These are phyloP conservation scores for Bursaphelenchus okinawaensis DNA, from an alignment of 2,888 invertebrate species.

Conservation along the genomic window DNA sequence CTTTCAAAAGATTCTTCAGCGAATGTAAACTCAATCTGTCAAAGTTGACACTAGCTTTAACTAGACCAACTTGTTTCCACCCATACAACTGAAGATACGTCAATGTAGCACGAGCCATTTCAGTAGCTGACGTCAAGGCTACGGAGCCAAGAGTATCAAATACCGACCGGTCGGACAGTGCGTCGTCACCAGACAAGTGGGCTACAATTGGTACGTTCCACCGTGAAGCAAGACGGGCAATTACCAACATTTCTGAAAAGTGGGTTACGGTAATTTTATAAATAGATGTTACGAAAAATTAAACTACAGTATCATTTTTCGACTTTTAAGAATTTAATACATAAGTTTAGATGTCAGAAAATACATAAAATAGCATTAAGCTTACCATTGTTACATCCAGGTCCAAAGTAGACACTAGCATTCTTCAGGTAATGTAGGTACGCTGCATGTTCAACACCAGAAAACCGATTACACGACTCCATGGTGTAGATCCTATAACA, in stretches of 20 bases:
- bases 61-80: conserved; percentile 48
- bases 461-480: conserved; percentile 52
- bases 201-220: conserved; percentile 57
- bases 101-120: conserved; percentile 55
- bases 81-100: conserved; percentile 49
- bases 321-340: neutral
- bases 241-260: conserved; percentile 53
- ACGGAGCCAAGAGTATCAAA: conserved; percentile 56
- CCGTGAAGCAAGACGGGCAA: conserved; percentile 52
- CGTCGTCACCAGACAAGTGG: conserved; percentile 56
- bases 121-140: conserved; percentile 53
- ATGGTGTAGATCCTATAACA: conserved; percentile 45
- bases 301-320: neutral
- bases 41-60: conserved; percentile 38
- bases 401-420: conserved; percentile 54
- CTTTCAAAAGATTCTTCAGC: conserved; percentile 42
- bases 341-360: neutral
- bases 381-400: conserved; percentile 54
- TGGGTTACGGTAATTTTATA: conserved; percentile 4
- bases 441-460: conserved; percentile 55
- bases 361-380: neutral
- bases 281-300: neutral
- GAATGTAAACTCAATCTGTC: conserved; percentile 50
- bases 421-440: conserved; percentile 54
- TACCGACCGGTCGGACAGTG: conserved; percentile 42